These are phyloP conservation scores for Eulimnadia texana DNA, from an alignment of 1,140 invertebrate genomes.

Conservation along the genomic window DNA sequence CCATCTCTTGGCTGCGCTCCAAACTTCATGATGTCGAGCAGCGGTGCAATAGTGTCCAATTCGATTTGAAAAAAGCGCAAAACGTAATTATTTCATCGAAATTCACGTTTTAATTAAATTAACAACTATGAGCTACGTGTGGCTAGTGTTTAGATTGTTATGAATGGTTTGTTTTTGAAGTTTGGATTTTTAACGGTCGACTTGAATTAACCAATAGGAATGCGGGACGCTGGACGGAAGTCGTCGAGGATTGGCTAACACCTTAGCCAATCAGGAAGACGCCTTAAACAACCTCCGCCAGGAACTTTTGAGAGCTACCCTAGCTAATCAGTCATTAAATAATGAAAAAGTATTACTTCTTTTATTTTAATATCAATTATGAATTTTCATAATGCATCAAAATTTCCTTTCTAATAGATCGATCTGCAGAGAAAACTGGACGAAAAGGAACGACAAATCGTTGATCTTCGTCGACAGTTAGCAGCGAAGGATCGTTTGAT, in stretches of 20 bases:
- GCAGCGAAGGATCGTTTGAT: conserved; percentile 26
- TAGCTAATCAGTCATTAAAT: conserved; percentile 25
- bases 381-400: not conserved
- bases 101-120: not conserved
- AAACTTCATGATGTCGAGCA: conserved; percentile 11
- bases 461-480: conserved; percentile 24
- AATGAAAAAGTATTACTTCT: conserved; percentile 23
- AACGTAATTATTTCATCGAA: not conserved
- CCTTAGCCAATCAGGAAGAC: conserved; percentile 25
- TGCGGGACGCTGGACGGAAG: conserved; percentile 12
- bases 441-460: conserved; percentile 28
- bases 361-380: not conserved
- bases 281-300: conserved; percentile 24
- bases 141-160: too few relatives aligned
- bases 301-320: conserved; percentile 23
- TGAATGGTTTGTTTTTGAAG: too few relatives aligned
- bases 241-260: conserved; percentile 20
- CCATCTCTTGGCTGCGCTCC: conserved; percentile 10
- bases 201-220: too few relatives aligned
- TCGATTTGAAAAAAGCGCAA: conserved; percentile 11
- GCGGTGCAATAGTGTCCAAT: conserved; percentile 11
- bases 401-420: conserved; percentile 16
- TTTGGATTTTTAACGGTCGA: too few relatives aligned
- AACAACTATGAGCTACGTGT: not conserved
- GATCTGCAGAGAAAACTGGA: conserved; percentile 25